phyloP scores from a whole-genome alignment of 1,140 invertebrate genomes.

The Hylaeus volcanicus region DNA sequence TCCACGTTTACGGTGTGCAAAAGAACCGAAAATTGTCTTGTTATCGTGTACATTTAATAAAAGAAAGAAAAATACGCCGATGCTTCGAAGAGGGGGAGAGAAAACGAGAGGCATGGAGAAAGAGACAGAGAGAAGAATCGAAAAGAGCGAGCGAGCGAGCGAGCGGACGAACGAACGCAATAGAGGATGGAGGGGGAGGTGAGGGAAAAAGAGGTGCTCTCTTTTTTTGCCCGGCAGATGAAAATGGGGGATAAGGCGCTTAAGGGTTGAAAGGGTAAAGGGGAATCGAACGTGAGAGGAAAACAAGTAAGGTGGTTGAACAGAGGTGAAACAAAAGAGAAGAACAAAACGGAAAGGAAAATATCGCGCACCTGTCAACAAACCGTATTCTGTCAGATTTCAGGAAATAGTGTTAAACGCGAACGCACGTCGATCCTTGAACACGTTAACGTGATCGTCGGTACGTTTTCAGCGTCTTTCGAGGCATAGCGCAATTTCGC shows the following conservation, averaged over 20 bases:
- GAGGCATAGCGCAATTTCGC: slow-evolving; percentile 36
- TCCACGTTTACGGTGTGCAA: slow-evolving; percentile 23
- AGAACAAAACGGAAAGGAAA: slow-evolving; percentile 8
- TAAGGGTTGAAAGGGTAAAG: slow-evolving; percentile 36
- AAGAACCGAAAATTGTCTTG: slow-evolving; percentile 25
- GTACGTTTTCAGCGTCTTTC: slow-evolving; percentile 22
- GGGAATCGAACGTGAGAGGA: not conserved
- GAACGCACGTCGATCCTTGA: not conserved
- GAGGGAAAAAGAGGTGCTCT: slow-evolving; percentile 15
- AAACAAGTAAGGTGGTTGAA: not conserved
- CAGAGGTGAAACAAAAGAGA: not conserved
- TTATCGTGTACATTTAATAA: slow-evolving; percentile 53
- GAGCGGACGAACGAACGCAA: not conserved
- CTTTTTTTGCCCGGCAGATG: slow-evolving; percentile 19
- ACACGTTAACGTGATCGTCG: slow-evolving; percentile 18
- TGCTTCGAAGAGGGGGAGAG: slow-evolving; percentile 10
- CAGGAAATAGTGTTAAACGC: not conserved
- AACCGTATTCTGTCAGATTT: slow-evolving; percentile 13
- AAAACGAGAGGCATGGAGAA: slow-evolving; percentile 27
- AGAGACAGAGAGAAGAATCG: slow-evolving; percentile 12
- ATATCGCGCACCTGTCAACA: slow-evolving; percentile 40
- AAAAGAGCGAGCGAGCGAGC: not conserved
- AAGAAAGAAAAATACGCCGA: slow-evolving; percentile 29
- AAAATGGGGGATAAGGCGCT: slow-evolving; percentile 26
- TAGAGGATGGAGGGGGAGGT: not conserved